Evolutionary conservation across 2,888 invertebrate genomes (phyloP).

Genomic region (Meta bourneti): DNA sequence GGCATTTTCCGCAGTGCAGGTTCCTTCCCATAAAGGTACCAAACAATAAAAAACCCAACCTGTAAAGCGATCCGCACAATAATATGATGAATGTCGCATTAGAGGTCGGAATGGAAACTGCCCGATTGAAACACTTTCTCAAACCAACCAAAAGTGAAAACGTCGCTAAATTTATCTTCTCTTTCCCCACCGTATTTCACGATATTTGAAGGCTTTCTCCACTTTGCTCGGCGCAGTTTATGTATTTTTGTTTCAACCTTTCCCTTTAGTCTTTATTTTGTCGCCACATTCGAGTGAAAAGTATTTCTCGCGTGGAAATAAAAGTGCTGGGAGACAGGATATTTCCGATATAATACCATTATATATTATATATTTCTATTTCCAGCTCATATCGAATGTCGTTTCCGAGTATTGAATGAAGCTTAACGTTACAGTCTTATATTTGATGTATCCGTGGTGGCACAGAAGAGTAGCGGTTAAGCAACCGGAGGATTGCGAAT

Average conservation of each 20-base stretch:
- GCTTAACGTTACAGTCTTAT: too few species aligned
- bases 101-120: slow-evolving; percentile 52
- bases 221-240: not conserved
- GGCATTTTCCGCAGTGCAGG: not conserved
- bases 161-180: slow-evolving; percentile 43
- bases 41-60: not conserved
- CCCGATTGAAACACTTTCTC: slow-evolving; percentile 49
- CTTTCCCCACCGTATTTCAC: slow-evolving; percentile 33
- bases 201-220: slow-evolving; percentile 43
- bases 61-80: not conserved
- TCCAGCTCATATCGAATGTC: too few species aligned
- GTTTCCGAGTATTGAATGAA: too few species aligned
- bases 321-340: too few species aligned
- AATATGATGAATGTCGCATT: slow-evolving; percentile 57
- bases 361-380: too few species aligned
- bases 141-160: slow-evolving; percentile 28
- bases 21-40: not conserved
- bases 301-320: too few species aligned
- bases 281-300: too few species aligned
- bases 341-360: too few species aligned
- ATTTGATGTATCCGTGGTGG: too few species aligned
- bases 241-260: not conserved
- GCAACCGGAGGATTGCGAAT: too few species aligned
- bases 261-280: not conserved
- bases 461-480: too few species aligned